A percentile compares a stretch with the other conserved stretches of the same genome.
These are phyloP conservation scores for Myripristis murdjan DNA, from an alignment of 2,797 vertebrate species.

Conservation along the genomic window DNA sequence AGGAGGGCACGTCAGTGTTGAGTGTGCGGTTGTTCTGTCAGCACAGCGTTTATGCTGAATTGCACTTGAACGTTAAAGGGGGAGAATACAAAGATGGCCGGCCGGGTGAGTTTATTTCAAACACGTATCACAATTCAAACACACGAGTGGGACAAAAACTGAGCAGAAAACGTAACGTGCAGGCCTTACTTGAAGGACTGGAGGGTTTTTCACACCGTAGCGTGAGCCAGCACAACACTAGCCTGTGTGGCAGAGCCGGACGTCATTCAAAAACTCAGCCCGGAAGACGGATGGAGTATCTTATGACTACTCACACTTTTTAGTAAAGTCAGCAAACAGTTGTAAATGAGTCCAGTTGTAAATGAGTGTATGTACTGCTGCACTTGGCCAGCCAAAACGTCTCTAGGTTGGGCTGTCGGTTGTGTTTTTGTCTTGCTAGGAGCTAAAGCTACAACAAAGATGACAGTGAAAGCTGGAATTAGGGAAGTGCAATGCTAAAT, in stretches of 20 bases:
- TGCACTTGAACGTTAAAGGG: constrained; percentile 33
- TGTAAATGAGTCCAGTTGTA: not conserved
- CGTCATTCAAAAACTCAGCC: constrained; percentile 77
- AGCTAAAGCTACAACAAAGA: not conserved
- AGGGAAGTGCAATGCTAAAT: not conserved
- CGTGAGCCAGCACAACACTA: constrained; percentile 39
- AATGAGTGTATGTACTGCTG: not conserved
- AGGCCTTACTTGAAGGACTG: not conserved
- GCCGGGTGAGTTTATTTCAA: constrained; percentile 73
- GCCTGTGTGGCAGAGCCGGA: constrained; percentile 58
- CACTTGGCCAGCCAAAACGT: not conserved
- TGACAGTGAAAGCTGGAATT: not conserved
- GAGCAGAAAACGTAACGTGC: not conserved
- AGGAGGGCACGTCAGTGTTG: not conserved
- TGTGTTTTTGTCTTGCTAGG: not conserved
- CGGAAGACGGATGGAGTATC: constrained; percentile 69
- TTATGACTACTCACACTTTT: constrained; percentile 49
- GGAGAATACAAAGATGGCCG: constrained; percentile 62
- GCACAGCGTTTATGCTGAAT: constrained; percentile 31
- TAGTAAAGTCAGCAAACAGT: not conserved
- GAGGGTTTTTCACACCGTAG: not conserved
- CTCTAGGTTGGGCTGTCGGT: not conserved
- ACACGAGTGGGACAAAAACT: rapidly evolving
- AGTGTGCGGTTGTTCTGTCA: constrained; percentile 33
- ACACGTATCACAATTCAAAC: not conserved